These are phyloP conservation scores for Vicugna pacos DNA, from an alignment of 2,113 vertebrate species.

Conservation along the genomic window DNA sequence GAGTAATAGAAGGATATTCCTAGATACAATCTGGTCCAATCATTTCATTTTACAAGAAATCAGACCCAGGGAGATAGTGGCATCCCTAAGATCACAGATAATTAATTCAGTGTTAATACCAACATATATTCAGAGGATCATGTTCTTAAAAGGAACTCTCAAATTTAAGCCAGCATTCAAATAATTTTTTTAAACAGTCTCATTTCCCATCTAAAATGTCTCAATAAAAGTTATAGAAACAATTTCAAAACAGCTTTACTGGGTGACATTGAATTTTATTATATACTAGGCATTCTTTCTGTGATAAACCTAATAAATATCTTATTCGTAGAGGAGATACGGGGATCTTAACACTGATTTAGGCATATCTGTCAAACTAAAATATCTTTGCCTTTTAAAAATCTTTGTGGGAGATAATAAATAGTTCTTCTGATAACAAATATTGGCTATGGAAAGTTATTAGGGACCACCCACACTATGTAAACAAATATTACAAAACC, in stretches of 20 bases:
- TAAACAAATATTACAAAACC: conserved; percentile 52
- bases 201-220: conserved; percentile 4
- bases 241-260: not conserved
- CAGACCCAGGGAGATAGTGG: not conserved
- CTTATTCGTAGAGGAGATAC: not conserved
- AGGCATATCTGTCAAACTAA: not conserved
- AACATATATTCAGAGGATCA: not conserved
- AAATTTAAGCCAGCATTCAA: not conserved
- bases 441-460: not conserved
- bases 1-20: not conserved
- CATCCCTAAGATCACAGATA: not conserved
- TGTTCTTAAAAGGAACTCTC: not conserved
- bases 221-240: not conserved
- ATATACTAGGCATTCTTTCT: not conserved
- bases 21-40: not conserved
- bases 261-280: not conserved
- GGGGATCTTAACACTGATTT: not conserved
- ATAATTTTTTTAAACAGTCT: not conserved
- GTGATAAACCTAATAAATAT: not conserved
- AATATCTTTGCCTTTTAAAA: not conserved
- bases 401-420: not conserved
- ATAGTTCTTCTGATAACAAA: conserved; percentile 40
- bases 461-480: not conserved
- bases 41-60: not conserved
- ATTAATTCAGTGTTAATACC: not conserved